Evolutionary conservation across 2,888 invertebrate species (phyloP), one percentile per base, ranked within the genome.

Genomic region (Heliconius sara): DNA sequence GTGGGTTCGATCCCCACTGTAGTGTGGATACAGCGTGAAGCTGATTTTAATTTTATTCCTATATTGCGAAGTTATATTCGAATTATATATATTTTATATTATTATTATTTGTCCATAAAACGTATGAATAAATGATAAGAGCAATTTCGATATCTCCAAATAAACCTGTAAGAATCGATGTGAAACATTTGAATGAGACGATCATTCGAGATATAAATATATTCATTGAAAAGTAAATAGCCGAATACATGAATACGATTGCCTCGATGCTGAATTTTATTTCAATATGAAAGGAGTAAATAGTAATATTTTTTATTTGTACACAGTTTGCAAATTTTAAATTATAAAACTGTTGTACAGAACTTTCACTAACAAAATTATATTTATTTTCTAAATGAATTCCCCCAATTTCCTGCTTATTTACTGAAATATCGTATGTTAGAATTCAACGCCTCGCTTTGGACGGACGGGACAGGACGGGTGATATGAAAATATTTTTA

Each of bases 161-260:
- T 65, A 74, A 65, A 65, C 22, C 16, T 19, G 39, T 65, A 39
- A 43, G 25, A 25, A 27, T 27, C 25, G 65, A 74, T 12, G 63
- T 65, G 43, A 12, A 57, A 72, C 27, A 43, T 13, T 63, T 34
- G 39, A 43, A 74, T 74, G 39, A 65, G 60, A 43, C 25, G 19
- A 74, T 43, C 27, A 74, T 43, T 19, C 74, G 19, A n/a, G 60
- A 74, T 25, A 63, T 63, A 25, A 79, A 80, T 76, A 76, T 81
- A 81, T 81, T 81, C 80, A 81, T 81, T 79, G 79, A 79, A 79
- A 79, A 74, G 30, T 77, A 77, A 78, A 71, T 34, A 73, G 52
- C 74, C 16, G 71, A 76, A 79, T 73, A 79, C 27, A 81, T 76
- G 76, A 79, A 81, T 79, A 65, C 73, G 66, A 81, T 52, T 65